A percentile compares a stretch with the other conserved stretches of the same genome.
phyloP scores from a whole-genome alignment of 2,113 vertebrate genomes.

The Leucosticte australis region DNA sequence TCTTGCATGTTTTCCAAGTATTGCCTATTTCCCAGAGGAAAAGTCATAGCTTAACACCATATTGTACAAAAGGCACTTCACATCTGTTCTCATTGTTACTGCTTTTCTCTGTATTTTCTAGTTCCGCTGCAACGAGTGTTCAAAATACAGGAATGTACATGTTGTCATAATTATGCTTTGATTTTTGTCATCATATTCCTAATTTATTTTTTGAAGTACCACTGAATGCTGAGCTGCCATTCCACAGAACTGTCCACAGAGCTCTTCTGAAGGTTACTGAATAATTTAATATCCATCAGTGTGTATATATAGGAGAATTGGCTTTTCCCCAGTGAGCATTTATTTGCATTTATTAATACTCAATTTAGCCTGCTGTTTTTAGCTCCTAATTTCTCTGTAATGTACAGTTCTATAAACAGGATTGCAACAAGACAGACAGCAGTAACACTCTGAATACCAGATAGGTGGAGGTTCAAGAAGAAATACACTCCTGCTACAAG shows the following conservation, averaged over 20 bases:
- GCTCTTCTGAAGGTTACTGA: constrained; percentile 27
- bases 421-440: neutral
- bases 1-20: neutral
- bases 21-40: neutral
- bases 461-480: neutral
- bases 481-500: neutral
- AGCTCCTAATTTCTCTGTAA: neutral
- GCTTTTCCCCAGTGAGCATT: constrained; percentile 15
- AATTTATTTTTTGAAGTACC: neutral
- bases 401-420: neutral
- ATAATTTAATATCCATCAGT: constrained; percentile 32
- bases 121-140: neutral
- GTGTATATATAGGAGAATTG: constrained; percentile 11
- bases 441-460: neutral
- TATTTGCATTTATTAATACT: constrained; percentile 59
- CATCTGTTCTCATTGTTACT: neutral
- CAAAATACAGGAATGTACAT: neutral
- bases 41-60: neutral
- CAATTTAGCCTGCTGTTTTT: constrained; percentile 31
- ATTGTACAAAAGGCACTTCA: neutral
- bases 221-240: neutral
- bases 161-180: neutral
- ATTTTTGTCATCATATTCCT: neutral
- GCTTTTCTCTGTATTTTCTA: neutral
- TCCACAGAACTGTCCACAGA: neutral